phyloP scores from a whole-genome alignment of 2,797 vertebrate genomes.

The Telmatherina bonti region DNA sequence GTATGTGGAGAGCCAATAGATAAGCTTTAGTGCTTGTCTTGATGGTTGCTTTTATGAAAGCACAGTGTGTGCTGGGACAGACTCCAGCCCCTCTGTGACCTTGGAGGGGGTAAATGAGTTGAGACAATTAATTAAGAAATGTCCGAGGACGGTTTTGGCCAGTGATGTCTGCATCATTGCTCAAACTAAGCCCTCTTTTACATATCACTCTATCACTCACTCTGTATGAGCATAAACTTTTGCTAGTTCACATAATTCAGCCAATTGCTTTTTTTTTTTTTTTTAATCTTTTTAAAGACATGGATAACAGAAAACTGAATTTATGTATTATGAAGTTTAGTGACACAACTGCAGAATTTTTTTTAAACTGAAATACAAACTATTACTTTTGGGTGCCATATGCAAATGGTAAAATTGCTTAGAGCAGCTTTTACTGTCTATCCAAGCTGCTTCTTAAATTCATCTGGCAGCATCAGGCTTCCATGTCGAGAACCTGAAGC shows the following conservation, averaged over 20 bases:
- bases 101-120: slow-evolving; percentile 38
- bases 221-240: not conserved
- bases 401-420: slow-evolving; percentile 13
- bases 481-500: slow-evolving; percentile 3
- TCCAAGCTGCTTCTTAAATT: slow-evolving; percentile 23
- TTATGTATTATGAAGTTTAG: not conserved
- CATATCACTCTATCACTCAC: not conserved
- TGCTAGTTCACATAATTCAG: not conserved
- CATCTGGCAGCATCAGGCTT: slow-evolving; percentile 17
- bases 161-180: not conserved
- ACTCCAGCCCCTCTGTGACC: slow-evolving; percentile 44
- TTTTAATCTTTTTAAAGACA: not conserved
- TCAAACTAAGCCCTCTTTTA: not conserved
- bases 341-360: not conserved
- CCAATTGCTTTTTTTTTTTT: not conserved
- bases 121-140: slow-evolving; percentile 37
- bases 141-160: slow-evolving; percentile 14
- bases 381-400: slow-evolving; percentile 6
- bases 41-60: slow-evolving; percentile 31
- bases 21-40: slow-evolving; percentile 28
- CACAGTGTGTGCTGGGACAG: slow-evolving; percentile 32
- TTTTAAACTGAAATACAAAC: slow-evolving; percentile 1
- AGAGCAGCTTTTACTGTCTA: slow-evolving; percentile 8
- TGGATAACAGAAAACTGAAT: not conserved
- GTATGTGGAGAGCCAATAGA: slow-evolving; percentile 39